Base-by-base conservation (phyloP, 2,888 invertebrate species). In the Amphipoea lucens region DNA sequence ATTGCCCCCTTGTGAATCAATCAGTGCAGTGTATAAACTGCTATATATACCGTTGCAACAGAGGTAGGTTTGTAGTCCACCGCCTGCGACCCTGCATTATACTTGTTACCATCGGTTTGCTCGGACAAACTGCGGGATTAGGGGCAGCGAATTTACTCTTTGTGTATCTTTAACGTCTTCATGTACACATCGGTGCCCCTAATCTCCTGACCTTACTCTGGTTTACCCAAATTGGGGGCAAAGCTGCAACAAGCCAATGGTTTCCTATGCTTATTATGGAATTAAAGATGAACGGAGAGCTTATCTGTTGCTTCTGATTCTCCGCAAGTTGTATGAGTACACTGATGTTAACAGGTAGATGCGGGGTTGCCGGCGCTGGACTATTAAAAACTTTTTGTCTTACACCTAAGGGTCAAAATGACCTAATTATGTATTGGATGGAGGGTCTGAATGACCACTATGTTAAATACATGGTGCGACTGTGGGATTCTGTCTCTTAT, bases 1-100 rank as follows among this genome's bases (percentile, higher is more conserved):
- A 84, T 87, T 77, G 85, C 81, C 87, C 82, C 85, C 85, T 85
- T 85, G 85, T 85, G 85, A 87, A 85, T 87, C 85, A 85, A 87
- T 85, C 87, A 85, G 81, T 87, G 85, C 85, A 84, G 42, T 78
- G 66, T 63, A 45, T 71, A 66, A 48, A 29, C 36, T 7, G 4
- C 45, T 84, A 77, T 83, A 79, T 81, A 74, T 73, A 77, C 17
- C 36, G 23, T 48, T 71, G 67, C 67, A 62, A 29, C 60, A 67
- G 71, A 62, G 70, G 63, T 65, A 36, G 42, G 2, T 45, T 45
- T 72, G 54, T 76, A 78, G 79, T 86, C 75, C 40, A 66, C 5
- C 29, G 75, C 14, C 66, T 70, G 65, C 54, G 36, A 80, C 48
- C 54, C 70, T 40, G 67, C n/a, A 12, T 36, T 48, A 5, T 63